Base-by-base conservation (phyloP, 2,797 vertebrate genomes). In the Gastrophryne carolinensis region DNA sequence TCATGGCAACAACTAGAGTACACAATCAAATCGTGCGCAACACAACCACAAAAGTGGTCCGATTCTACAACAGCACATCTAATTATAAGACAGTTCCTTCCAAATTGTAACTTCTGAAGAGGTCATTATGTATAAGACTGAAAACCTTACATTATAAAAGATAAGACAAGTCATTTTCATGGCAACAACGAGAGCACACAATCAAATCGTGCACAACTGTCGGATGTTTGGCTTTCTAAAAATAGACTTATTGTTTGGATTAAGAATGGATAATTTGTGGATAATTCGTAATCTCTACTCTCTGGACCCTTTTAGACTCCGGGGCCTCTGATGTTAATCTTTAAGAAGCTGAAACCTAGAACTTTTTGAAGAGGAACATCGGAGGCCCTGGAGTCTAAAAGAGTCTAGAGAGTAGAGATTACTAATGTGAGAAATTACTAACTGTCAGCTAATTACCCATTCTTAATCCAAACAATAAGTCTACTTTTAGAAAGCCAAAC, bases 381-480 rank as follows among this genome's bases (percentile, higher is more conserved):
- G n/a, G n/a, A n/a, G n/a, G n/a, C n/a, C n/a, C n/a, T n/a, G n/a
- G n/a, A n/a, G n/a, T n/a, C n/a, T n/a, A n/a, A n/a, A n/a, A n/a
- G n/a, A n/a, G n/a, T 15, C 17, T 30, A 9, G n/a, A 24, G 41
- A 57, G 67, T 53, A 5, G 37, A 21, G 34, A 32, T 29, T 32
- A 29, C 67, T 58, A n/a, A n/a, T n/a, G n/a, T n/a, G n/a, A n/a
- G n/a, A n/a, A n/a, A n/a, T n/a, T n/a, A n/a, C n/a, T n/a, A 58
- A 57, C 58, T 70, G 67, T 47, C 37, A n/a, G 50, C 53, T 68
- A 68, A 68, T 68, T 68, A 68, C 39, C 50, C 65, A 39, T 68
- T 68, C 39, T 49, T 39, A 68, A 41, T 56, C 50, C 2, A 34
- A 68, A 68, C 30, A 68, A 68, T 68, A 56, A 26, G 15, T 39